Evolutionary conservation across 2,113 vertebrate genomes (phyloP), one percentile per base, ranked within the genome.

Genomic region (Trichechus manatus): DNA sequence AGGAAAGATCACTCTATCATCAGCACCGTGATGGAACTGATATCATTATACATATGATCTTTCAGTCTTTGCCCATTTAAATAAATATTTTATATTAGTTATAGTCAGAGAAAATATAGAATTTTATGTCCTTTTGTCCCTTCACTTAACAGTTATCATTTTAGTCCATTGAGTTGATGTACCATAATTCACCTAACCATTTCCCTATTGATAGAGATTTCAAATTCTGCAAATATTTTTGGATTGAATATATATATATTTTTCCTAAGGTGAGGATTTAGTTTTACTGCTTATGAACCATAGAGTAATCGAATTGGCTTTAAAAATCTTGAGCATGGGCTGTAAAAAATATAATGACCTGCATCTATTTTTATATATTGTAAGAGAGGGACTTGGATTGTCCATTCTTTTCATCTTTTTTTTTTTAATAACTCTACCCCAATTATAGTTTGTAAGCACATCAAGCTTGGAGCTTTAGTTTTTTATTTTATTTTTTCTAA

Each of bases 221-320:
- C 66, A 72, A 7, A 72, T 64, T 87, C 36, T 86, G 50, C 25
- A 59, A 6, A 44, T 87, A 56, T 44, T 89, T 53, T 87, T 82
- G 20, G 33, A 29, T 66, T 96, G 5, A 44, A 68, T 6, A 23
- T 25, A 25, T 27, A n/a, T 75, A 8, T 66, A 17, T 91, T 63
- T 80, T 68, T 50, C 64, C 14, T 78, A 44, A 82, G 42, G 56
- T 94, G 20, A 44, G 23, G 79, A 53, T 87, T 92, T 86, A 63
- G 50, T 91, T 96, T 92, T 70, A 74, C 36, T 96, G 84, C 47
- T 61, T 84, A 13, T 81, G 47, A 93, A 68, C 44, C 87, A 1
- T n/a, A 77, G 59, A 90, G 68, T 75, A 87, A 78, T 68, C 74
- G 63, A 91, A 81, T 87, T 93, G 19, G 39, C 64, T 88, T 74